These are phyloP conservation scores for Lasioglossum leucozonium DNA, from an alignment of 2,888 invertebrate genomes.

Conservation along the genomic window DNA sequence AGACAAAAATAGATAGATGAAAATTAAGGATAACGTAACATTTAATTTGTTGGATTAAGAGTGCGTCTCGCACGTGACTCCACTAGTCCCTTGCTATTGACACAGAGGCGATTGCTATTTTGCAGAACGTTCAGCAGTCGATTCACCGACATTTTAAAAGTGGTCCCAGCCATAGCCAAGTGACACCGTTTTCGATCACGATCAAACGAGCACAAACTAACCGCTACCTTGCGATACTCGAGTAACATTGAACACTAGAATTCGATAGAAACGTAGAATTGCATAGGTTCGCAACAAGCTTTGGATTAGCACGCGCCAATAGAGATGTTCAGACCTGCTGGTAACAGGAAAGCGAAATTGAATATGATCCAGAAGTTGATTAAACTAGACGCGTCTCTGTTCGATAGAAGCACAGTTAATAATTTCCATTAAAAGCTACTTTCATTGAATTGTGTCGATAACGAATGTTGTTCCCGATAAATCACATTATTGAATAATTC, in stretches of 20 bases:
- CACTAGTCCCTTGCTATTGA: too few species aligned
- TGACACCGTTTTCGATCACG: neutral
- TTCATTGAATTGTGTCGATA: neutral
- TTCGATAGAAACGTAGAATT: neutral
- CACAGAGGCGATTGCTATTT: neutral
- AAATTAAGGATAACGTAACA: neutral
- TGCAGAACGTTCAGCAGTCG: neutral
- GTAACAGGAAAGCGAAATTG: neutral
- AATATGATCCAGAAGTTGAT: neutral
- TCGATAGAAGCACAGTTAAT: neutral
- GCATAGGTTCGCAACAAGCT: neutral
- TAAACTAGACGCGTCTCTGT: neutral
- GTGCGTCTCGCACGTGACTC: neutral
- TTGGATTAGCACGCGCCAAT: neutral
- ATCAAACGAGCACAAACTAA: conserved; percentile 8
- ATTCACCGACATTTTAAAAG: neutral
- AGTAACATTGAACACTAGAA: conserved; percentile 1
- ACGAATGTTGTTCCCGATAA: neutral
- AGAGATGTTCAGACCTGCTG: neutral
- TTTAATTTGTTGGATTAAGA: neutral
- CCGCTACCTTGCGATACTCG: neutral
- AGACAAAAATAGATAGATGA: neutral
- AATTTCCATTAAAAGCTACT: neutral
- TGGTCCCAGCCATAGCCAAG: neutral
- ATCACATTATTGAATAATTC: neutral